phyloP scores from a whole-genome alignment of 2,113 vertebrate genomes.

The Neoarius graeffei region DNA sequence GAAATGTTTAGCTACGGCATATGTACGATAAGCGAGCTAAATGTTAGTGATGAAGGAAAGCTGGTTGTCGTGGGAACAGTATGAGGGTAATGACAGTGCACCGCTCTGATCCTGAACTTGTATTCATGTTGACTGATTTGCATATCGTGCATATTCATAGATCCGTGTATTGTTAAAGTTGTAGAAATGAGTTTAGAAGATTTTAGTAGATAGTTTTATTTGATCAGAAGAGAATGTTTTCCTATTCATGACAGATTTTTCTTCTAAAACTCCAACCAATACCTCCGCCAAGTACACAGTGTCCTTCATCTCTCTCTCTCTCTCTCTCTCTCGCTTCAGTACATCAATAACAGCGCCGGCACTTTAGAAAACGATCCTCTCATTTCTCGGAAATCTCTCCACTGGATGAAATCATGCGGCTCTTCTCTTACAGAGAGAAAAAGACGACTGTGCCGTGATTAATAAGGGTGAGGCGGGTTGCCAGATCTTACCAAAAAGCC shows the following conservation, averaged over 20 bases:
- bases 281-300: no score
- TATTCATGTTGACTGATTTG: neutral
- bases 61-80: neutral
- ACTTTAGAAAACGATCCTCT: neutral
- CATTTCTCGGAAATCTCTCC: slow-evolving; percentile 5
- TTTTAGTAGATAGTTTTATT: neutral
- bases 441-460: neutral
- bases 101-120: neutral
- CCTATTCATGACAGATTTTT: neutral
- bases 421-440: neutral
- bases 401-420: neutral
- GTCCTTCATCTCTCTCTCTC: slow-evolving; percentile 21
- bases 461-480: neutral
- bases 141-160: neutral
- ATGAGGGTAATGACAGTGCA: neutral
- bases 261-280: neutral
- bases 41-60: neutral
- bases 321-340: slow-evolving; percentile 8
- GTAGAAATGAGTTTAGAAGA: neutral
- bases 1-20: neutral
- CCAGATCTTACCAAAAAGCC: neutral
- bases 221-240: neutral
- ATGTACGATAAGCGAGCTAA: neutral
- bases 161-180: neutral
- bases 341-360: neutral